Evolutionary conservation across 2,113 vertebrate genomes (phyloP), one percentile per base, ranked within the genome.

Genomic region (Corvus hawaiiensis): DNA sequence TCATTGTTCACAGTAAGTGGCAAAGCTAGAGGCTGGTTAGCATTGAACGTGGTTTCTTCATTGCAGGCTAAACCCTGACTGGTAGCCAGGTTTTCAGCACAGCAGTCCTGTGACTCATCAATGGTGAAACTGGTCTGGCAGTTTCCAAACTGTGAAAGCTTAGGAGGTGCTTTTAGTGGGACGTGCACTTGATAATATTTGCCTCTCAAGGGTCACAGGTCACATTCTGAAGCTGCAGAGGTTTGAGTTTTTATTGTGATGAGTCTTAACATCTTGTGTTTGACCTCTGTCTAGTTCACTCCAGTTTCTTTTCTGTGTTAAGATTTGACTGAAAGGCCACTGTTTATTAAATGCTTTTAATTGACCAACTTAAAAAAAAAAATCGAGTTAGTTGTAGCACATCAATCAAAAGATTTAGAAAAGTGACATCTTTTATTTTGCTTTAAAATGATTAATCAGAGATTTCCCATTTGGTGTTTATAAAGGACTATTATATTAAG

Each of bases 231-330:
- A 93, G 80, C 80, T 84, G 61, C 88, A 93, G 76, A 90, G 54
- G 61, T 92, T 92, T 78, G 73, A 72, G 32, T 46, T 92, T 94
- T 97, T 96, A 56, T 84, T 93, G 89, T 85, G 75, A 83, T 93
- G 79, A 90, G 75, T 74, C 87, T 94, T 87, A 93, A 88, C 39
- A 33, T 74, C 84, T 87, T 94, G 52, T 0, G 0, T 92, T 92
- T 96, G 79, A 94, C 92, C 90, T 89, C 77, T 89, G 48, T 67
- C 56, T 87, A 32, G 41, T 64, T 92, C 18, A 22, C 37, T 71
- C 30, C 24, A 32, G 24, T 55, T 17, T 74, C 72, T 85, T 80
- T 85, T 78, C 51, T 71, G 35, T 77, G 69, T 90, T 77, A 74
- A 72, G 83, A 81, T 74, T 77, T 83, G 72, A 64, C 68, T 75